phyloP scores from a whole-genome alignment of 2,113 vertebrate genomes.

The Ramphastos sulfuratus region DNA sequence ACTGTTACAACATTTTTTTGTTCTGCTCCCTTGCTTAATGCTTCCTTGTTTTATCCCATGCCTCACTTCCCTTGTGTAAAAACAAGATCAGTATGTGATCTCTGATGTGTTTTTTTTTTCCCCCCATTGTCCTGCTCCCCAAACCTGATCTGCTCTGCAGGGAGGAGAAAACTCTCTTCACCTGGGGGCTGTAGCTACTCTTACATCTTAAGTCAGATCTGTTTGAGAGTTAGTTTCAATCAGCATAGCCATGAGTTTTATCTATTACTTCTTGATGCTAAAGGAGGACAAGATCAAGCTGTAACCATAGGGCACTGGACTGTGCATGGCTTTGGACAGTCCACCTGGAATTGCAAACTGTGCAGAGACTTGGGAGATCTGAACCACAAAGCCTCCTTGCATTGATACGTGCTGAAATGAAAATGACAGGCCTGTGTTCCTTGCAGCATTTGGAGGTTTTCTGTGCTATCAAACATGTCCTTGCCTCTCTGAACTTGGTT shows the following conservation, averaged over 20 bases:
- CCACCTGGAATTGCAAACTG: rapidly evolving
- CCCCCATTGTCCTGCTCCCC: neutral
- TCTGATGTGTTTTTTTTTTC: neutral
- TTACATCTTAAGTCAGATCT: neutral
- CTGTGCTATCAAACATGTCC: neutral
- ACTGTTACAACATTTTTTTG: neutral
- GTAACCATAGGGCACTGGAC: neutral
- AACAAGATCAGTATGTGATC: neutral
- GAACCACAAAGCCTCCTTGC: rapidly evolving
- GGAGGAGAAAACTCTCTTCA: neutral
- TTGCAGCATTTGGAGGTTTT: neutral
- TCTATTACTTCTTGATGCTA: neutral
- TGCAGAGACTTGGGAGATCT: rapidly evolving
- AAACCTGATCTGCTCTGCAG: neutral
- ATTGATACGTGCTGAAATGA: neutral
- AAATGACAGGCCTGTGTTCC: rapidly evolving
- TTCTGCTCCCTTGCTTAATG: neutral
- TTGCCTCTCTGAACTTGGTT: neutral
- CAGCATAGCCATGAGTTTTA: neutral
- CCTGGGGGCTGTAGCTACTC: neutral
- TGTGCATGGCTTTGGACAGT: neutral
- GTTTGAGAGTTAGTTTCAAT: neutral
- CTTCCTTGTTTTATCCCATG: neutral
- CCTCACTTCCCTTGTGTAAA: neutral
- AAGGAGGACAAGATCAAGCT: neutral